Evolutionary conservation across 2,797 vertebrate species (phyloP), one percentile per base, ranked within the genome.

Genomic region (Lophius americanus): DNA sequence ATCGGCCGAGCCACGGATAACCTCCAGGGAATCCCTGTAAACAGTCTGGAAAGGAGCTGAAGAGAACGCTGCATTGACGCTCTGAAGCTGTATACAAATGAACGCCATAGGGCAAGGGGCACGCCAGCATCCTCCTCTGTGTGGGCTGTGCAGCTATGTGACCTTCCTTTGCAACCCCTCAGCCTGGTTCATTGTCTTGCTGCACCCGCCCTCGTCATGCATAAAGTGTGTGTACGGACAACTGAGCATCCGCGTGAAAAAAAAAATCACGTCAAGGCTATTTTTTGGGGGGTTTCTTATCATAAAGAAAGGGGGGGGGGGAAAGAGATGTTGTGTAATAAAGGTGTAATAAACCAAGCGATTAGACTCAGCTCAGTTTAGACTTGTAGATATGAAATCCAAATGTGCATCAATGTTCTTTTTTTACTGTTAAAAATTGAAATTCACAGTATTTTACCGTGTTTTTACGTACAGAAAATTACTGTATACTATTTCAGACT

Each of bases 1-100:
- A 81, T 75, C 44, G 9, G 57, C 41, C 12, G 43, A 72, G 75
- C 7, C 6, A 46, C 47, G 71, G 67, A 71, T 56, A 70, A 73
- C 66, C 85, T 84, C 77, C 57, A 82, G 86, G 89, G 89, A 90
- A 90, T 89, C 87, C 85, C 82, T 82, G 51, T 67, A 81, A 80
- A 80, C 77, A 71, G 76, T 63, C 55, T 73, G 71, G 57, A 80
- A 74, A 73, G 12, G 36, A 59, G 63, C 65, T 70, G 70, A 66
- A 56, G 64, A 86, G 78, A 90, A 84, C 71, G 64, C 58, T 46
- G 74, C 81, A 82, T 79, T 88, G 76, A 87, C 43, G 51, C 9
- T 47, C 39, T 57, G 48, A 62, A 70, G 78, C 37, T 6, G 1
- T 49, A 58, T 79, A 75, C 75, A 79, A 81, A 88, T 33, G 50